These are phyloP conservation scores for Terebella lapidaria DNA, from an alignment of 2,888 invertebrate genomes.

Conservation along the genomic window DNA sequence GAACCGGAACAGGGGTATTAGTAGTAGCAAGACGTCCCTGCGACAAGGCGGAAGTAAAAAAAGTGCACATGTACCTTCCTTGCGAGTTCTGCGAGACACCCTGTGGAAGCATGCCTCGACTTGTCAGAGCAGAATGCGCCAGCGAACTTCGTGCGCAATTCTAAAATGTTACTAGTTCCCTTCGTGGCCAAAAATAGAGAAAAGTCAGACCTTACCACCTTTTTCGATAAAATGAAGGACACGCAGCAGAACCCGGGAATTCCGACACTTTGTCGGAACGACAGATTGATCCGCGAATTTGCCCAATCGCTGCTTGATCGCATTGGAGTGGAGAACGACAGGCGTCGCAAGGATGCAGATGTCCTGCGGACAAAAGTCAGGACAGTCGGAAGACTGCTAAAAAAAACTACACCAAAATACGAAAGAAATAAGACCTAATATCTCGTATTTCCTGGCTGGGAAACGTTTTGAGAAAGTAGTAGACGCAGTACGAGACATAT, in stretches of 20 bases:
- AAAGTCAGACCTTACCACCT: neutral
- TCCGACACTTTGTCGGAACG: neutral
- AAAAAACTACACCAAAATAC: neutral
- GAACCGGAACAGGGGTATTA: too few relatives aligned
- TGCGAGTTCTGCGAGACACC: too few relatives aligned
- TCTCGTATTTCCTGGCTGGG: neutral
- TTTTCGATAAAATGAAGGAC: neutral
- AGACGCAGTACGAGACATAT: neutral
- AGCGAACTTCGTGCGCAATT: neutral
- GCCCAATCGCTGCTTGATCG: neutral
- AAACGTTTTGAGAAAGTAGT: neutral
- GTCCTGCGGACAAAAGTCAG: neutral
- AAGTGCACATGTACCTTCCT: too few relatives aligned
- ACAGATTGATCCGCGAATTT: neutral
- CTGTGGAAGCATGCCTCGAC: too few relatives aligned
- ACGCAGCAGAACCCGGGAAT: neutral
- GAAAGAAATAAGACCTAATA: neutral
- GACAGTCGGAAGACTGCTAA: neutral
- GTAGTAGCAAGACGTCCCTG: too few relatives aligned
- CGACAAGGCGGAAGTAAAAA: too few relatives aligned
- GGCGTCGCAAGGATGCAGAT: neutral
- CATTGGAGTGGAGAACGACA: neutral
- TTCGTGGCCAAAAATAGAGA: too few relatives aligned
- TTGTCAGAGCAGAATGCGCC: too few relatives aligned
- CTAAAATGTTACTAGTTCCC: neutral